A percentile compares a stretch with the other conserved stretches of the same genome.
Conservation (phyloP, 2,888 invertebrate species). For the Meteorus colon region DNA sequence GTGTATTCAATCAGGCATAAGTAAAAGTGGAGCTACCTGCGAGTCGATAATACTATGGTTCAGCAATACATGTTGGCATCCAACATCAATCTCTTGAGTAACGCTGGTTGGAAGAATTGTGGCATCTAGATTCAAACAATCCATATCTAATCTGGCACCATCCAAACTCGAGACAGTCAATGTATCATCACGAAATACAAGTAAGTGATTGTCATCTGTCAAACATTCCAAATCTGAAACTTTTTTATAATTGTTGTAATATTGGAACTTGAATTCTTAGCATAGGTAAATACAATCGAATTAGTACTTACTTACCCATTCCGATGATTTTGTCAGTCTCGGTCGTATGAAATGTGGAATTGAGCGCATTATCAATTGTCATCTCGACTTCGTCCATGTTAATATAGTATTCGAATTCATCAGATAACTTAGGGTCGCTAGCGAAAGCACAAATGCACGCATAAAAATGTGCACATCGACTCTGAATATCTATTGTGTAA, state of each 20-base stretch:
- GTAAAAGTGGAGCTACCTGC: constrained; percentile 56
- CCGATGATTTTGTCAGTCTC: constrained; percentile 66
- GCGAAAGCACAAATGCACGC: constrained; percentile 83
- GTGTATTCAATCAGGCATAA: neutral
- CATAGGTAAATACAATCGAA: constrained; percentile 3
- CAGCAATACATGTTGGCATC: constrained; percentile 62
- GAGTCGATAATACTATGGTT: constrained; percentile 64
- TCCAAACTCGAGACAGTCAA: constrained; percentile 65
- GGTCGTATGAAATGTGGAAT: constrained; percentile 56
- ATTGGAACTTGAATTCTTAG: constrained; percentile 3
- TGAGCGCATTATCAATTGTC: constrained; percentile 56
- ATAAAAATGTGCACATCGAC: constrained; percentile 81
- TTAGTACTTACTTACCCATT: constrained; percentile 60
- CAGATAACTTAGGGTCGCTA: constrained; percentile 77
- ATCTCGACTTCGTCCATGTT: constrained; percentile 73
- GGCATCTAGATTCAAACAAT: constrained; percentile 66
- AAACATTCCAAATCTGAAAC: constrained; percentile 65
- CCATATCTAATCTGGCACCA: constrained; percentile 63
- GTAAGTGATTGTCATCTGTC: constrained; percentile 64
- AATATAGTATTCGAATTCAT: constrained; percentile 79
- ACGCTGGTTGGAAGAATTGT: constrained; percentile 62
- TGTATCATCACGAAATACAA: constrained; percentile 68
- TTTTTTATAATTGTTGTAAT: constrained; percentile 9
- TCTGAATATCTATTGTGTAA: constrained; percentile 49
- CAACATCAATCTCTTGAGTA: constrained; percentile 64